Conservation (phyloP, 2,797 vertebrate genomes). For the Enteromius anoplus region DNA sequence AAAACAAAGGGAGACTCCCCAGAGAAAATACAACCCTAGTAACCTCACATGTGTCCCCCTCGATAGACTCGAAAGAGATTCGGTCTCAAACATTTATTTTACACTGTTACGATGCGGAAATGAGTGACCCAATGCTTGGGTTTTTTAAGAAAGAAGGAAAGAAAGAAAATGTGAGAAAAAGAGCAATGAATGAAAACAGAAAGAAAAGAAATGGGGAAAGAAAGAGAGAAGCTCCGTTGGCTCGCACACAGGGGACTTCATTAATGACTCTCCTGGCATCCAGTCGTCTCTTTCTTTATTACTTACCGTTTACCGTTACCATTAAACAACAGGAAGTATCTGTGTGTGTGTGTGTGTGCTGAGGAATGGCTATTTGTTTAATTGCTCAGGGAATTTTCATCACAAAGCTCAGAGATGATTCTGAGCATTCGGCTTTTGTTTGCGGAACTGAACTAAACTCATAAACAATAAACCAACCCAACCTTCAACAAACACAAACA, state of each 20-base stretch:
- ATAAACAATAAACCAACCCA: conserved; percentile 18
- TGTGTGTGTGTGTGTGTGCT: conserved; percentile 11
- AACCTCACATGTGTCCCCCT: neutral
- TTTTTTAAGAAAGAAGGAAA: neutral
- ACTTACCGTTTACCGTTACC: conserved; percentile 40
- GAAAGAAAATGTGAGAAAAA: neutral
- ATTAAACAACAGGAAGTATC: conserved; percentile 51
- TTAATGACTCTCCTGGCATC: conserved; percentile 37
- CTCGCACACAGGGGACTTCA: conserved; percentile 10
- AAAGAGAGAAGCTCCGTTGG: neutral
- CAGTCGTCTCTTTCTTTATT: conserved; percentile 42
- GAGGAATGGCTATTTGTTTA: conserved; percentile 28
- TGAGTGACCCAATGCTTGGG: neutral
- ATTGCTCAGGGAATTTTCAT: conserved; percentile 34
- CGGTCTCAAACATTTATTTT: neutral
- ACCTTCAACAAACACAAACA: conserved; percentile 15
- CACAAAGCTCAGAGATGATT: conserved; percentile 13
- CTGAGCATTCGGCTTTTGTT: conserved; percentile 19
- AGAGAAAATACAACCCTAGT: neutral
- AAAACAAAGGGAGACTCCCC: neutral
- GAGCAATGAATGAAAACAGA: neutral
- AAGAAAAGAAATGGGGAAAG: neutral
- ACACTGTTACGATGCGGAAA: neutral
- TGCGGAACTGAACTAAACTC: conserved; percentile 3
- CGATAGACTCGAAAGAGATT: neutral